These are phyloP conservation scores for Agrotis clavis DNA, from an alignment of 2,888 invertebrate genomes.

Conservation along the genomic window DNA sequence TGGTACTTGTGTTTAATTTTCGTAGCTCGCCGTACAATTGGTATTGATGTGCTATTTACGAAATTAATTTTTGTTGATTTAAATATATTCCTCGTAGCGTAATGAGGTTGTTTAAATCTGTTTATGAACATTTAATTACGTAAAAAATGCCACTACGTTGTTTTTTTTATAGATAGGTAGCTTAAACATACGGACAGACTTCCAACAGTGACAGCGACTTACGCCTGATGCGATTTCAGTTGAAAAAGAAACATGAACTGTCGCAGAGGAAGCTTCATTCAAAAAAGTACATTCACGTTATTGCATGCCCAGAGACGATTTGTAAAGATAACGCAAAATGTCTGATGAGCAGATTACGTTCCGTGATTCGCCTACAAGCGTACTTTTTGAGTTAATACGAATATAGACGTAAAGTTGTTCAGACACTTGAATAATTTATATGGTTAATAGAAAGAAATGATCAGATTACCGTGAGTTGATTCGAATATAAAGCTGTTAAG, in stretches of 20 bases:
- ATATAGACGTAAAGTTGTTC: slow-evolving; percentile 62
- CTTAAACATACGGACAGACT: neutral
- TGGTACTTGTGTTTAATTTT: slow-evolving; percentile 55
- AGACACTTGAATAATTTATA: slow-evolving; percentile 67
- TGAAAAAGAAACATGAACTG: slow-evolving; percentile 58
- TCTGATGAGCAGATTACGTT: slow-evolving; percentile 58
- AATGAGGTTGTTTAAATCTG: slow-evolving; percentile 6
- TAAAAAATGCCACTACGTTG: too few species aligned
- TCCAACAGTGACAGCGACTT: neutral
- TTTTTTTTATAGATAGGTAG: neutral
- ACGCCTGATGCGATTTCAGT: slow-evolving; percentile 38
- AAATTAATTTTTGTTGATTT: slow-evolving; percentile 43
- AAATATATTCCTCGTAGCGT: slow-evolving; percentile 21
- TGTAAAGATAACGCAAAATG: slow-evolving; percentile 61
- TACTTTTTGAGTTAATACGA: slow-evolving; percentile 57
- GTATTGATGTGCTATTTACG: slow-evolving; percentile 35
- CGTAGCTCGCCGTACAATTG: slow-evolving; percentile 38
- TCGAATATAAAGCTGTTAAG: slow-evolving; percentile 46
- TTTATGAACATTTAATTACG: slow-evolving; percentile 3
- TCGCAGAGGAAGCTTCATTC: slow-evolving; percentile 38
- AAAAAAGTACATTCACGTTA: slow-evolving; percentile 62
- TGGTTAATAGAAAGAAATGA: slow-evolving; percentile 64
- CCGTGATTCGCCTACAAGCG: slow-evolving; percentile 58
- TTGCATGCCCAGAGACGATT: slow-evolving; percentile 63
- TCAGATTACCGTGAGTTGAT: slow-evolving; percentile 58